These are phyloP conservation scores for Macrosteles quadrilineatus DNA, from an alignment of 1,140 invertebrate genomes.

Conservation along the genomic window DNA sequence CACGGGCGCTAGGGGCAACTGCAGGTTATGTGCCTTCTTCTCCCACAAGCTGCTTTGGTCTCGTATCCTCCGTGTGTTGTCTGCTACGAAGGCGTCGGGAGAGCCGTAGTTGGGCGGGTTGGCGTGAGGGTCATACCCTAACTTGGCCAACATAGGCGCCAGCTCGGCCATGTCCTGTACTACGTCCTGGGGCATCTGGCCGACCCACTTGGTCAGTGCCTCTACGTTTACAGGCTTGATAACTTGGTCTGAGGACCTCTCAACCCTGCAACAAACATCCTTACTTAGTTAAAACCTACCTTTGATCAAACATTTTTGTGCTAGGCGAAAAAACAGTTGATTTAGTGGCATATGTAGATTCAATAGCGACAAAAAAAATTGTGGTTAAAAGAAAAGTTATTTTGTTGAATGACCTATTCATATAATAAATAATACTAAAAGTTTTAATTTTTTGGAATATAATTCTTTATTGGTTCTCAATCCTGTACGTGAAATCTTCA, in stretches of 20 bases:
- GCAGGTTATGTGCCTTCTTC: constrained; percentile 31
- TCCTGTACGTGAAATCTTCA: too few relatives aligned
- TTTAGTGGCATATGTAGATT: too few relatives aligned
- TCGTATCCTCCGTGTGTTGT: constrained; percentile 66
- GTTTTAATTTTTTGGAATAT: too few relatives aligned
- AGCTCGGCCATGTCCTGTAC: constrained; percentile 84
- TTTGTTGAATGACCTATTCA: too few relatives aligned
- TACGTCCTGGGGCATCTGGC: constrained; percentile 86
- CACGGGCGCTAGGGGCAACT: not conserved
- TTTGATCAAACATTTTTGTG: not conserved
- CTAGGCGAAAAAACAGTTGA: too few relatives aligned
- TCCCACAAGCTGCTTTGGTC: constrained; percentile 45
- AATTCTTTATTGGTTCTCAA: too few relatives aligned
- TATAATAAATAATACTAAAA: too few relatives aligned
- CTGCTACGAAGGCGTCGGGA: constrained; percentile 79
- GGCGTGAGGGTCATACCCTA: constrained; percentile 92
- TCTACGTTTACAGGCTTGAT: constrained; percentile 97
- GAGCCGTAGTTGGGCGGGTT: constrained; percentile 93
- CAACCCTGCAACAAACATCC: constrained; percentile 70
- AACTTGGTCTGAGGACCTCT: constrained; percentile 97
- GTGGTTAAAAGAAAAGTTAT: too few relatives aligned
- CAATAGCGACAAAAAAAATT: too few relatives aligned
- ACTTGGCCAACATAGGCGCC: constrained; percentile 63
- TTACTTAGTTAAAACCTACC: constrained; percentile 3
- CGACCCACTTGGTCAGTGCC: constrained; percentile 95